Evolutionary conservation across 2,888 invertebrate genomes (phyloP).

Genomic region (Tetramorium bicarinatum): DNA sequence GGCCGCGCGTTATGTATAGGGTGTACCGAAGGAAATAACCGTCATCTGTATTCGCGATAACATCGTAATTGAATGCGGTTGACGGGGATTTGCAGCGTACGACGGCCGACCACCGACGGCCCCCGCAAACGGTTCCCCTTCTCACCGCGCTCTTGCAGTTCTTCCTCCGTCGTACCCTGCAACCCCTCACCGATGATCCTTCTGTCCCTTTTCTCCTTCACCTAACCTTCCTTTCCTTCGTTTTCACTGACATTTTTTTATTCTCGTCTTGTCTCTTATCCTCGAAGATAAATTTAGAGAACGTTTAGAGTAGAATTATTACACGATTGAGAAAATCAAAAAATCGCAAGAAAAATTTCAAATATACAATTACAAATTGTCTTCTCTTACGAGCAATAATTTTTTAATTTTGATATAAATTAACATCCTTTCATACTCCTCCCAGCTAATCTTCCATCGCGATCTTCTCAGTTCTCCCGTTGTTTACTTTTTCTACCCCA

Average conservation of each 20-base stretch:
- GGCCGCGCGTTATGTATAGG: constrained; percentile 84
- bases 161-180: constrained; percentile 61
- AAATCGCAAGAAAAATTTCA: not conserved
- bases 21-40: constrained; percentile 87
- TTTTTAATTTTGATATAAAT: constrained; percentile 22
- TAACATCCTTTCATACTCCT: not conserved
- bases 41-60: constrained; percentile 87
- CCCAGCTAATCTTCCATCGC: constrained; percentile 26
- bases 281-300: not conserved
- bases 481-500: constrained; percentile 64
- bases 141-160: constrained; percentile 63
- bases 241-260: constrained; percentile 34
- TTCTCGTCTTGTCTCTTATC: not conserved
- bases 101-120: constrained; percentile 75
- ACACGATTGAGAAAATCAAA: not conserved
- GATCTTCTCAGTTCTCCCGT: constrained; percentile 51
- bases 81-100: constrained; percentile 83
- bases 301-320: not conserved
- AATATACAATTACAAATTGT: not conserved
- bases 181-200: constrained; percentile 30
- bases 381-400: not conserved
- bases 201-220: constrained; percentile 21
- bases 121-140: constrained; percentile 73
- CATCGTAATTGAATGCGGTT: constrained; percentile 87
- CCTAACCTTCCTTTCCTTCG: constrained; percentile 46